phyloP scores from a whole-genome alignment of 2,113 vertebrate species.

The Geothlypis trichas region DNA sequence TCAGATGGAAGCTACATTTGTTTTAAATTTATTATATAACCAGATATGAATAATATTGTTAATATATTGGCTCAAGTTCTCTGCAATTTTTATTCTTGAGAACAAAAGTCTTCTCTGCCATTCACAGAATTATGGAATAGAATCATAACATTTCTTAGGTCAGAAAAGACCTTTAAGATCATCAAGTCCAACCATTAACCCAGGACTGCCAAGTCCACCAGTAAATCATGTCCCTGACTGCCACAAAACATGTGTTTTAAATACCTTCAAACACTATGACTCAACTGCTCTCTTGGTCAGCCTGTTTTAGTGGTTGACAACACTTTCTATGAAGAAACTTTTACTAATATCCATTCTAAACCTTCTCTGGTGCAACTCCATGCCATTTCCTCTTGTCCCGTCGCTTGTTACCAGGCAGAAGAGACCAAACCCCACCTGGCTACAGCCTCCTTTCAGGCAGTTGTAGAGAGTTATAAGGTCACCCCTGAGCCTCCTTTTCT shows the following conservation, averaged over 20 bases:
- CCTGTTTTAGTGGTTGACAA: neutral
- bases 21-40: neutral
- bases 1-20: neutral
- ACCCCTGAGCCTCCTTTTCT: neutral
- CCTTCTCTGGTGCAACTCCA: neutral
- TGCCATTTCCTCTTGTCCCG: neutral
- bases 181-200: neutral
- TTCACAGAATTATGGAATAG: neutral
- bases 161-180: neutral
- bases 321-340: neutral
- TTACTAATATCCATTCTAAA: neutral
- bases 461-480: rapidly evolving
- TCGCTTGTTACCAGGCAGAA: neutral
- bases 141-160: neutral
- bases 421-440: rapidly evolving
- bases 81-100: neutral
- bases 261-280: neutral
- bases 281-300: neutral
- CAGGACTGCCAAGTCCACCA: neutral
- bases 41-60: neutral
- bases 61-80: neutral
- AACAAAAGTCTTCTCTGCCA: neutral
- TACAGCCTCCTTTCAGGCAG: neutral
- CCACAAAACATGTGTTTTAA: neutral
- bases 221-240: neutral